Conservation (phyloP, 2,888 invertebrate species). For the Cryptocephalus moraei region DNA sequence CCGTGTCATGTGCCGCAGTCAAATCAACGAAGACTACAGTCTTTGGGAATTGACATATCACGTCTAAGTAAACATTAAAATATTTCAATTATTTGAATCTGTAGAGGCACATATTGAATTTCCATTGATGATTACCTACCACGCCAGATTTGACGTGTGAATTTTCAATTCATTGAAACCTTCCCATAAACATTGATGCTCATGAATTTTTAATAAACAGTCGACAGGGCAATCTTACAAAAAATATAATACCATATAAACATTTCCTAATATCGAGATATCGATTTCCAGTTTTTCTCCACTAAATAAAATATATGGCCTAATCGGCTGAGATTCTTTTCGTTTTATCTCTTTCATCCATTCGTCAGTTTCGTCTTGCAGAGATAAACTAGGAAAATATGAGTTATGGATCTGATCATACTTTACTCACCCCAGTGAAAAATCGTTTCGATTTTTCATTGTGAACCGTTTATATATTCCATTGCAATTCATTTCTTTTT, state of each 20-base stretch:
- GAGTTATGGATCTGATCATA: constrained; percentile 28
- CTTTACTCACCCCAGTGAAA: constrained; percentile 8
- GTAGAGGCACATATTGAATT: too few species aligned
- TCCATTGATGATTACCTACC: too few species aligned
- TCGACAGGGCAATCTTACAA: background rate
- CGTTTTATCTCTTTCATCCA: constrained; percentile 22
- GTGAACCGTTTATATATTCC: background rate
- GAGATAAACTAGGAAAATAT: constrained; percentile 33
- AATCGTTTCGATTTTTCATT: background rate
- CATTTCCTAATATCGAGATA: background rate
- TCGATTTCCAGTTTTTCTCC: background rate
- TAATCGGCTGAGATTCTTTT: background rate
- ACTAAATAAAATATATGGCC: background rate
- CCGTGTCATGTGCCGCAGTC: too few species aligned
- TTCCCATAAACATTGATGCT: background rate
- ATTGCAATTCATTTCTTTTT: background rate
- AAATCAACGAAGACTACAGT: too few species aligned
- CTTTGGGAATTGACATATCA: too few species aligned
- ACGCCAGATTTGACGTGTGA: too few species aligned
- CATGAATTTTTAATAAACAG: background rate
- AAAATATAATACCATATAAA: background rate
- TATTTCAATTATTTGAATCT: too few species aligned
- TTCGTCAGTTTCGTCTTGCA: constrained; percentile 30
- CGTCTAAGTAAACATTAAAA: too few species aligned
- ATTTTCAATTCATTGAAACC: too few species aligned